phyloP scores from a whole-genome alignment of 2,113 vertebrate species.

The Takifugu flavidus region DNA sequence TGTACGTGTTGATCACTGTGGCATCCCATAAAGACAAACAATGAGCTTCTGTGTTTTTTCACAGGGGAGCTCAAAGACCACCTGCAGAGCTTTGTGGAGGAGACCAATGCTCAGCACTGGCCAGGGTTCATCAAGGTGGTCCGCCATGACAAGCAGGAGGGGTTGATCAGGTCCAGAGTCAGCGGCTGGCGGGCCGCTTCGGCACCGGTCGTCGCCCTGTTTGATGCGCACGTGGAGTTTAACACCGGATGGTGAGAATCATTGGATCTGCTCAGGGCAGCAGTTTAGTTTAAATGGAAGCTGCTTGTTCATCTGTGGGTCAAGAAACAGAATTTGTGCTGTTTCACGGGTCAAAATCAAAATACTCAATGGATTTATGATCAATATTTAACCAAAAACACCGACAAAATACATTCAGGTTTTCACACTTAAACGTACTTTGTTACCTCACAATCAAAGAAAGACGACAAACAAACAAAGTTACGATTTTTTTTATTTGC shows the following conservation, averaged over 20 bases:
- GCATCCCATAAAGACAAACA: no score
- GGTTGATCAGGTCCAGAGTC: conserved; percentile 90
- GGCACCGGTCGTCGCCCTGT: conserved; percentile 88
- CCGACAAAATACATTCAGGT: no score
- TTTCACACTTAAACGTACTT: no score
- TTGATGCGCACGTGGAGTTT: conserved; percentile 96
- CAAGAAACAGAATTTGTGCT: no score
- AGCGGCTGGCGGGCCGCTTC: conserved; percentile 90
- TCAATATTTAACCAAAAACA: no score
- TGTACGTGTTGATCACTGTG: not conserved
- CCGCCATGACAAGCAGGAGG: conserved; percentile 87
- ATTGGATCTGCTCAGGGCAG: not conserved
- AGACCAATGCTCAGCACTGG: conserved; percentile 78
- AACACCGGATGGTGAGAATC: conserved; percentile 86
- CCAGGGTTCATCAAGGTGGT: conserved; percentile 89
- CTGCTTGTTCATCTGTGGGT: no score
- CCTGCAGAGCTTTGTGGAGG: conserved; percentile 83
- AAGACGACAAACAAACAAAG: no score
- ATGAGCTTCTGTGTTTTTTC: not conserved
- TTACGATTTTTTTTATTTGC: no score
- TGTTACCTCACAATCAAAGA: no score
- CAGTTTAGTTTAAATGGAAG: no score
- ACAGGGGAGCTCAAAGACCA: conserved; percentile 91
- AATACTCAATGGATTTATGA: no score
- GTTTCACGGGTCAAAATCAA: no score